Conservation (phyloP, 2,113 vertebrate species). For the Bombycilla garrulus region DNA sequence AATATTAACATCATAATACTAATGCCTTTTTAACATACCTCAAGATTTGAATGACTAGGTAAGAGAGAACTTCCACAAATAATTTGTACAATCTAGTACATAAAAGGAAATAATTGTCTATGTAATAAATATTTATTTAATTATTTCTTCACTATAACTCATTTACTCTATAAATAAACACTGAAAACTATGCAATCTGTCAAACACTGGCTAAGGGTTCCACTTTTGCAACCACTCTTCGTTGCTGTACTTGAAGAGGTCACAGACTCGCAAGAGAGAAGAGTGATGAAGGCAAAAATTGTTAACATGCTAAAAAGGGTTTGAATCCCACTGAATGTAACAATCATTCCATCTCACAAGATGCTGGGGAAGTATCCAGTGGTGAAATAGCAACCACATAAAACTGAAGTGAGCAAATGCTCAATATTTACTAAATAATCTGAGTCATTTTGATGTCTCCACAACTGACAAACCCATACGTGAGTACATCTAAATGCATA, state of each 20-base stretch:
- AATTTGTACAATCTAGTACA: neutral
- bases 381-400: accelerated
- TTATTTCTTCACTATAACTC: neutral
- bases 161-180: neutral
- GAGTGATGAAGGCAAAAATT: neutral
- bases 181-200: neutral
- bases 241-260: neutral
- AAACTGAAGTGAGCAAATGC: neutral
- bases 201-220: neutral
- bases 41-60: neutral
- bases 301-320: neutral
- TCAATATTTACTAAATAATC: neutral
- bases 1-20: neutral
- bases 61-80: neutral
- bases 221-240: neutral
- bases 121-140: neutral
- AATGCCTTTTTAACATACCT: neutral
- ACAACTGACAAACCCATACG: neutral
- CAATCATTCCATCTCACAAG: neutral
- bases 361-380: neutral
- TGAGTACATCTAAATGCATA: neutral
- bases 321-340: neutral
- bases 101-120: neutral
- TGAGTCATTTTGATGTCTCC: neutral
- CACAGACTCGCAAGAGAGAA: neutral